Base-by-base conservation (phyloP, 2,113 vertebrate species). In the Larimichthys polyactis region DNA sequence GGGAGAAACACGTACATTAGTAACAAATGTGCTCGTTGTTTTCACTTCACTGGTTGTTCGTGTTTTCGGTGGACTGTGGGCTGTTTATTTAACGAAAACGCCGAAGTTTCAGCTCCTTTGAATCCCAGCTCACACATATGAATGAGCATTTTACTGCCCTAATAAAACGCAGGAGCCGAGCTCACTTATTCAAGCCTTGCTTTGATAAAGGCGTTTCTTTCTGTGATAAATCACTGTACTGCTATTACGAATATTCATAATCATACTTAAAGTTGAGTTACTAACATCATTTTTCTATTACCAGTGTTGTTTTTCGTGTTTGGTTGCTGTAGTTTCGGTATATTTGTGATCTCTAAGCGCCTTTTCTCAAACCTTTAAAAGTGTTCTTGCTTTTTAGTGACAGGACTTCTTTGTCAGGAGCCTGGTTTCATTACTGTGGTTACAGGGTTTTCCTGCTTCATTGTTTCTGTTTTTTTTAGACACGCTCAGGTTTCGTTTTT, bases 1-100 rank as follows among this genome's bases (percentile, higher is more conserved):
- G 67, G 79, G 83, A 75, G 4, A 78, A 67, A 9, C 59, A 63
- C 64, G 75, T 0, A 19, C 22, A 17, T 69, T 20, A 20, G 6
- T 49, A 55, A 15, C 9, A 2, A 4, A 44, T 8, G 36, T 36
- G 6, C 7, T 8, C 8, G 36, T n/a, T 11, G 6, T 48, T 29
- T 32, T 24, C 19, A 5, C 16, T 78, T 24, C 4, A 0, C 15
- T 66, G 16, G 12, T 32, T 65, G 36, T 71, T 81, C 67, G 27
- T 8, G 2, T 15, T 48, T 11, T 73, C 24, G 4, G 40, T 5
- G 24, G 15, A 36, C 3, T 24, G 2, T 11, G 40, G 24, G 24
- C 0, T 81, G 36, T 81, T 55, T 0, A n/a, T 12, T 54, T 46
- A 16, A 9, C 36, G 36, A 40, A 40, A 40, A 40, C 6, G 14